Evolutionary conservation across 2,797 vertebrate species (phyloP).

Genomic region (Rhabdophis nuchalis): DNA sequence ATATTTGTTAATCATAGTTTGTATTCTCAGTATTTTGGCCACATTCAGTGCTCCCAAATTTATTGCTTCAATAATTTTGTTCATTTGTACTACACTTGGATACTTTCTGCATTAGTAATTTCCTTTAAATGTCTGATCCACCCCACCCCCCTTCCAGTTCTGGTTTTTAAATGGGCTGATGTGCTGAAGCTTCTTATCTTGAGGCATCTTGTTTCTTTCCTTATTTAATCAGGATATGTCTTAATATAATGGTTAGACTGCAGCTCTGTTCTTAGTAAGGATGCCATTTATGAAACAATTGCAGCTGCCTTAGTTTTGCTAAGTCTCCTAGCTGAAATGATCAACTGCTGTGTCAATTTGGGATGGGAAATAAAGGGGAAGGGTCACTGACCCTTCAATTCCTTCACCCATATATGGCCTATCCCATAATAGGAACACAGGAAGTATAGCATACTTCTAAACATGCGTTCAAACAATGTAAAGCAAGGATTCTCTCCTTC

Average conservation of each 20-base stretch:
- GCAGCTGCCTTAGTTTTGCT: neutral
- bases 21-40: neutral
- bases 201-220: neutral
- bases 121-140: neutral
- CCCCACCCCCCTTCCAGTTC: neutral
- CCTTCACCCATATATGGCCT: neutral
- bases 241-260: neutral
- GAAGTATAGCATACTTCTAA: neutral
- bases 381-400: neutral
- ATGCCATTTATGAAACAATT: neutral
- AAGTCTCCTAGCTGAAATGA: neutral
- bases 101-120: neutral
- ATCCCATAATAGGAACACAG: neutral
- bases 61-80: neutral
- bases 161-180: neutral
- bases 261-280: neutral
- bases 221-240: neutral
- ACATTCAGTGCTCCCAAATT: neutral
- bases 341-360: neutral
- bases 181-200: neutral
- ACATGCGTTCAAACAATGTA: neutral
- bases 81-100: neutral
- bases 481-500: neutral
- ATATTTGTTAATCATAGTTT: neutral
- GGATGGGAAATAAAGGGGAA: constrained; percentile 6